Conservation (phyloP, 2,888 invertebrate genomes). For the Seira sanloemensis region DNA sequence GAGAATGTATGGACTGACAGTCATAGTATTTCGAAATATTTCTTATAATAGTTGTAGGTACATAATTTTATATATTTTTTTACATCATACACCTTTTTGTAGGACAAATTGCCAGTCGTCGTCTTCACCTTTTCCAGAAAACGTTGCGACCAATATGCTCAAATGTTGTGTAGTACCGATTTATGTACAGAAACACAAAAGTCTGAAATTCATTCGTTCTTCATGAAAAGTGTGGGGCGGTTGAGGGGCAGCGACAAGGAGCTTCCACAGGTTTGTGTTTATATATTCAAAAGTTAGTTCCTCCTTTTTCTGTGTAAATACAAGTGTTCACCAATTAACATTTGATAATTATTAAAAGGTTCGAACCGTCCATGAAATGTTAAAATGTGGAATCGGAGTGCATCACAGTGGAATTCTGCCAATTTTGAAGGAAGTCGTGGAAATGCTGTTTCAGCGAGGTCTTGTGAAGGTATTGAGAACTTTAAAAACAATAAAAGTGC, state of each 20-base stretch:
- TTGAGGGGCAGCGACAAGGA: conserved; percentile 90
- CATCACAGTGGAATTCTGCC: conserved; percentile 99
- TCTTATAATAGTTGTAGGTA: conserved; percentile 1
- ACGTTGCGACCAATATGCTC: conserved; percentile 85
- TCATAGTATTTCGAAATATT: too few species aligned
- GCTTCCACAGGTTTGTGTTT: conserved; percentile 86
- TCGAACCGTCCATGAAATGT: conserved; percentile 81
- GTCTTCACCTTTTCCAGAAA: conserved; percentile 94
- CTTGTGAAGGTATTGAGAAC: conserved; percentile 92
- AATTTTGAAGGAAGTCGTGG: conserved; percentile 98
- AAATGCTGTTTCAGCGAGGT: conserved; percentile 95
- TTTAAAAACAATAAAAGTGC: too few species aligned
- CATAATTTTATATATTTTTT: not conserved
- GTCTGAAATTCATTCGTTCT: conserved; percentile 88
- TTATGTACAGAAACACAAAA: conserved; percentile 91
- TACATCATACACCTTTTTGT: not conserved
- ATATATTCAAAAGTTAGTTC: too few species aligned
- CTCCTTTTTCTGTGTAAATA: too few species aligned
- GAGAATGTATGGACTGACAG: conserved; percentile 76
- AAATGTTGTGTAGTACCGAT: conserved; percentile 80
- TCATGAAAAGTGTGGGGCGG: conserved; percentile 87
- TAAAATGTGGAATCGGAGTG: conserved; percentile 93
- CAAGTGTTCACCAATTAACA: not conserved
- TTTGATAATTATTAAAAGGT: conserved; percentile 77
- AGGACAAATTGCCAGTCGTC: conserved; percentile 93